These are phyloP conservation scores for Aricia artaxerxes DNA, from an alignment of 2,888 invertebrate species.

Conservation along the genomic window DNA sequence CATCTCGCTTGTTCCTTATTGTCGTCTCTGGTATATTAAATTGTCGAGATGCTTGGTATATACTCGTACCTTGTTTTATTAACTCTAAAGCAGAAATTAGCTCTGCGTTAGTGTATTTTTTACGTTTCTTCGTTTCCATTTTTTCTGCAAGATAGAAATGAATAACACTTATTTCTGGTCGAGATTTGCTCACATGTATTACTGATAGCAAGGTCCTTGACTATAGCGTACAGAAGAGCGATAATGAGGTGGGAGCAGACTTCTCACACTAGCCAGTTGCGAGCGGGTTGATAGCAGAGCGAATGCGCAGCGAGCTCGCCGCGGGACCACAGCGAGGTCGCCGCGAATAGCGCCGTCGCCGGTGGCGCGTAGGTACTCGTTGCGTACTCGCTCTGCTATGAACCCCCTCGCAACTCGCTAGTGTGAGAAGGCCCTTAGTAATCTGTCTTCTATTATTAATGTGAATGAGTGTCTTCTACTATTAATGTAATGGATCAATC, in stretches of 20 bases:
- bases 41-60: conserved; percentile 29
- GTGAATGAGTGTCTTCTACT: conserved; percentile 1
- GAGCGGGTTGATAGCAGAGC: conserved; percentile 1
- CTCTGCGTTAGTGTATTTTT: conserved; percentile 1
- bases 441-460: background rate
- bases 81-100: background rate
- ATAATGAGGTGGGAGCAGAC: conserved; percentile 1
- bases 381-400: conserved; percentile 1
- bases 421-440: background rate
- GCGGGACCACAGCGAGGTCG: background rate
- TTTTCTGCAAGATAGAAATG: background rate
- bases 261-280: conserved; percentile 1
- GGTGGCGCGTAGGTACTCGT: background rate
- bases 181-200: conserved; percentile 1
- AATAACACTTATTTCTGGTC: background rate
- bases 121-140: conserved; percentile 1
- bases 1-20: conserved; percentile 29
- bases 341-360: background rate
- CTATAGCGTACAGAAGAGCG: conserved; percentile 1
- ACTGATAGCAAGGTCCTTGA: background rate
- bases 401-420: conserved; percentile 1
- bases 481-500: background rate
- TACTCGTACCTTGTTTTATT: background rate
- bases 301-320: background rate
- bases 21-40: conserved; percentile 30